Percentiles rank a stretch among this genome's conserved stretches.
These are phyloP conservation scores for Cheilosia variabilis DNA, from an alignment of 2,888 invertebrate species.

Conservation along the genomic window DNA sequence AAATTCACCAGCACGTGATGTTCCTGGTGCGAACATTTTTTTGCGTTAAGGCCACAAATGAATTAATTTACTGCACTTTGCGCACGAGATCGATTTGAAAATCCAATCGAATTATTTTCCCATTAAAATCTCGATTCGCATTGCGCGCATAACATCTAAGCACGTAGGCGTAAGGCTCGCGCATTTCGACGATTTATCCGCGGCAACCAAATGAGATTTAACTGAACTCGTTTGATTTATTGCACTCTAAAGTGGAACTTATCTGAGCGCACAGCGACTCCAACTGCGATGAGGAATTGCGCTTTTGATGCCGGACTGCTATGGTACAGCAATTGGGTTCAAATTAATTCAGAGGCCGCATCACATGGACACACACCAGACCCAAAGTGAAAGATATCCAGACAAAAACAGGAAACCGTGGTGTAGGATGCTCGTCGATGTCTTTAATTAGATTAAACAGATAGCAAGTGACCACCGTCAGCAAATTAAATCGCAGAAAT, in stretches of 20 bases:
- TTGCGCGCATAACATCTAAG: neutral
- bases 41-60: no score
- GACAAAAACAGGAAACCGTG: neutral
- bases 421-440: slow-evolving; percentile 14
- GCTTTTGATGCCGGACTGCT: slow-evolving; percentile 18
- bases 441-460: slow-evolving; percentile 59
- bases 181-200: slow-evolving; percentile 30
- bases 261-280: slow-evolving; percentile 21
- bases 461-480: slow-evolving; percentile 44
- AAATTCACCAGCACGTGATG: no score
- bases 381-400: neutral
- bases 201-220: slow-evolving; percentile 49
- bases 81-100: neutral
- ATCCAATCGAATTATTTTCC: slow-evolving; percentile 37
- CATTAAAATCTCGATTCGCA: slow-evolving; percentile 15
- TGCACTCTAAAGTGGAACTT: slow-evolving; percentile 31
- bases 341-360: slow-evolving; percentile 29
- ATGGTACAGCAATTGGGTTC: slow-evolving; percentile 8
- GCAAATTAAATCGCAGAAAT: slow-evolving; percentile 46
- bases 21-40: no score
- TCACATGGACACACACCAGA: neutral
- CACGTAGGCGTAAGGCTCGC: slow-evolving; percentile 44
- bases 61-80: no score
- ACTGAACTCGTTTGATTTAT: slow-evolving; percentile 48
- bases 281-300: slow-evolving; percentile 33